A percentile compares a stretch with the other conserved stretches of the same genome.
These are phyloP conservation scores for Orthonevra nobilis DNA, from an alignment of 2,888 invertebrate genomes.

Conservation along the genomic window DNA sequence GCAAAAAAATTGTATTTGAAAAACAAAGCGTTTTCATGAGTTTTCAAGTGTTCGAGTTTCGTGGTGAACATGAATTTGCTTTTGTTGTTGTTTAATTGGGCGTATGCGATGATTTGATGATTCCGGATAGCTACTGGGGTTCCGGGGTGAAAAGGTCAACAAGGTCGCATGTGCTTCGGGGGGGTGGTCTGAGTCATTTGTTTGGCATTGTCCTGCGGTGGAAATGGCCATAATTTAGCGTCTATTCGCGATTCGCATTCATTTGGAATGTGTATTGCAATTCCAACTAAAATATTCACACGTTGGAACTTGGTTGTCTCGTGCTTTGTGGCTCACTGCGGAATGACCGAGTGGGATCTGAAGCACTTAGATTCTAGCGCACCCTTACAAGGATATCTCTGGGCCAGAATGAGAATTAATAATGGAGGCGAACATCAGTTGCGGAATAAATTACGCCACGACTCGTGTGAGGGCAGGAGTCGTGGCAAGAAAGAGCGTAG, in stretches of 20 bases:
- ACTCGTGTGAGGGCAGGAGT: neutral
- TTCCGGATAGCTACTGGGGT: neutral
- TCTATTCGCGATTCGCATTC: conserved; percentile 40
- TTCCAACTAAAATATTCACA: conserved; percentile 58
- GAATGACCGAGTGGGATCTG: conserved; percentile 19
- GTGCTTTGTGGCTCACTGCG: neutral
- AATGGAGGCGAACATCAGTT: conserved; percentile 48
- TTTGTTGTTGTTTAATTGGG: conserved; percentile 37
- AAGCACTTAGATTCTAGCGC: neutral
- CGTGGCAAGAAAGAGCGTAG: neutral
- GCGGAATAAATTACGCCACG: conserved; percentile 53
- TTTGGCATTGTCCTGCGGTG: conserved; percentile 7
- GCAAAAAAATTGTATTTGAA: conserved; percentile 10
- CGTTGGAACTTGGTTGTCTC: conserved; percentile 6
- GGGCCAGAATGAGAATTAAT: conserved; percentile 54
- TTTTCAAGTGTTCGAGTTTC: no score
- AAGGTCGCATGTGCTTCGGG: neutral
- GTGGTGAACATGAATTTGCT: neutral
- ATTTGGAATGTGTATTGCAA: conserved; percentile 51
- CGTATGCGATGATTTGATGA: conserved; percentile 10
- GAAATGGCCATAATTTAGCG: conserved; percentile 46
- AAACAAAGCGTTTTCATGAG: conserved; percentile 7
- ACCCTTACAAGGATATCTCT: no score
- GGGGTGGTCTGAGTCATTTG: no score
- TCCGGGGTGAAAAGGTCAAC: conserved; percentile 45